phyloP scores from a whole-genome alignment of 2,888 invertebrate species.

The Eristalis arbustorum region DNA sequence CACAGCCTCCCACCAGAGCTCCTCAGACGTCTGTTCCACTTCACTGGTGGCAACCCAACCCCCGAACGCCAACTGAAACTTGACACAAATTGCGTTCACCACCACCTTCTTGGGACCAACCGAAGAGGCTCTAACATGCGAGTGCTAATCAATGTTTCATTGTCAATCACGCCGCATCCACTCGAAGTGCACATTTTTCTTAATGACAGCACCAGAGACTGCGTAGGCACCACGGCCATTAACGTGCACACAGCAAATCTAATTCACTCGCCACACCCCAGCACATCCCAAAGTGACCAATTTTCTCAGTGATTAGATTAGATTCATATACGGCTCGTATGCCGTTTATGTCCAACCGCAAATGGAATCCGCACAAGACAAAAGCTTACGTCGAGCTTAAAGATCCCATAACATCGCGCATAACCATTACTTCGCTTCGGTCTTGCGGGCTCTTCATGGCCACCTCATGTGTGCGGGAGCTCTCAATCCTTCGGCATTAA shows the following conservation, averaged over 20 bases:
- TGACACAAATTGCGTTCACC: neutral
- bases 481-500: conserved; percentile 1
- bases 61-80: neutral
- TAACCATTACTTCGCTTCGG: neutral
- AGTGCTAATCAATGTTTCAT: neutral
- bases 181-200: neutral
- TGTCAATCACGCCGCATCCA: neutral
- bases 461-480: neutral
- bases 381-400: neutral
- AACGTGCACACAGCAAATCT: neutral
- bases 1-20: no score
- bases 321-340: neutral
- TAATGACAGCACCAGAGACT: neutral
- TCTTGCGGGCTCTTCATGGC: neutral
- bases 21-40: neutral
- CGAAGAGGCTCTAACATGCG: neutral
- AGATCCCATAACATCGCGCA: neutral
- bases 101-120: neutral
- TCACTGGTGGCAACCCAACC: neutral
- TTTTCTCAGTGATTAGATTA: neutral
- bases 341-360: neutral
- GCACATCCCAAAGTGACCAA: neutral
- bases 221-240: neutral
- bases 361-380: neutral
- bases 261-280: neutral